These are phyloP conservation scores for Variabilichromis moorii DNA, from an alignment of 2,113 vertebrate species.

Conservation along the genomic window DNA sequence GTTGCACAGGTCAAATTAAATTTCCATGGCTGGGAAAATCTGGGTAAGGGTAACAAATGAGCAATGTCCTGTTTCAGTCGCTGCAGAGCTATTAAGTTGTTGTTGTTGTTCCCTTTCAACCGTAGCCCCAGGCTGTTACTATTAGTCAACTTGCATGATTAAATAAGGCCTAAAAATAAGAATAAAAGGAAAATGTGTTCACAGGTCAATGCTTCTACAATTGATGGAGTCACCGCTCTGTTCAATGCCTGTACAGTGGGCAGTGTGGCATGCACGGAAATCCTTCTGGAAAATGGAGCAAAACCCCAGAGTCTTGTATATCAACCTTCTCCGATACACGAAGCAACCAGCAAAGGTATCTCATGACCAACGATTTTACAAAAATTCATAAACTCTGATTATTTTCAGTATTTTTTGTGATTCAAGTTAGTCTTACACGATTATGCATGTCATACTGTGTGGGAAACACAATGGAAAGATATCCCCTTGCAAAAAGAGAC, in stretches of 20 bases:
- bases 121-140: conserved; percentile 14
- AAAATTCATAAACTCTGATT: not conserved
- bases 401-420: not conserved
- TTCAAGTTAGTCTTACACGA: not conserved
- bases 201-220: conserved; percentile 87
- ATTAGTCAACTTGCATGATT: conserved; percentile 37
- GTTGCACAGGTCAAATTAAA: conserved; percentile 31
- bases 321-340: conserved; percentile 85
- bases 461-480: not conserved
- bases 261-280: conserved; percentile 79
- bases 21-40: conserved; percentile 18
- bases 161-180: conserved; percentile 43
- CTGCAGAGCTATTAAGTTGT: conserved; percentile 16
- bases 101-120: conserved; percentile 16
- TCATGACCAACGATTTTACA: not conserved
- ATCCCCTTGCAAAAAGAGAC: not conserved
- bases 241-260: conserved; percentile 88
- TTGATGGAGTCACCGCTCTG: conserved; percentile 89
- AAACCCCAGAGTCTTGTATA: conserved; percentile 79
- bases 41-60: conserved; percentile 17
- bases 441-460: not conserved
- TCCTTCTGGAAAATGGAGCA: conserved; percentile 87
- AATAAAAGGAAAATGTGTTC: conserved; percentile 28
- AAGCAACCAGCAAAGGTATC: conserved; percentile 87
- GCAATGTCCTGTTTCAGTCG: not conserved